Base-by-base conservation (phyloP, 92 coral and sea anemone species). In the Porites lobata region DNA sequence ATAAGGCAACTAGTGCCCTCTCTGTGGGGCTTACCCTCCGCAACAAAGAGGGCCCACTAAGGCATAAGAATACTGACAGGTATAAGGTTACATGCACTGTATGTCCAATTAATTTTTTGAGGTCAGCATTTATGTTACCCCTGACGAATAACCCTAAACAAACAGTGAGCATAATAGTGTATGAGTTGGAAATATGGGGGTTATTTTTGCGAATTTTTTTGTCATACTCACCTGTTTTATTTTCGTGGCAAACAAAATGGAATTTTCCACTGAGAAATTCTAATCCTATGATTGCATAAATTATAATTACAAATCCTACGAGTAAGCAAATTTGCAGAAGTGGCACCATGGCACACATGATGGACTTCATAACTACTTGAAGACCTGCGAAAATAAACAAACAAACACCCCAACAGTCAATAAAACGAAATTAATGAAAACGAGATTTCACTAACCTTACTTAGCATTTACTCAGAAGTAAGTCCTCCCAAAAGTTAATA, bases 311-410 rank as follows among this genome's bases (percentile, higher is more conserved):
- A 94, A 98, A 98, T 92, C 99, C 99, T 90, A 98, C 99, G 85
- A 98, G 98, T 76, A 98, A 94, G 89, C 99, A 98, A 92, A 98
- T 98, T 90, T 98, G 99, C 83, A 98, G 95, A 73, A 98, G 89
- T 65, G 99, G 99, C 92, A 94, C 91, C 94, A 98, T 98, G 70
- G 99, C 99, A 72, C 99, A 96, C 99, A 98, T 98, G 53, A 98
- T 98, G 85, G 99, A 98, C 92, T 98, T 98, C 99, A 98, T 98
- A 61, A 98, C 98, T 61, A 98, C 99, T 89, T 98, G 99, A 78
- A 98, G 98, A 87, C 99, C 99, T 98, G 84, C 7, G 62, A 20
- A 72, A 75, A 81, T 66, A 63, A 69, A 90, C 10, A 62, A 73
- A 92, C 47, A 75, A 69, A 65, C 65, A 15, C 3, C 14, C n/a